Evolutionary conservation across 2,888 invertebrate species (phyloP), one percentile per base, ranked within the genome.

Genomic region (Phorcus lineatus): DNA sequence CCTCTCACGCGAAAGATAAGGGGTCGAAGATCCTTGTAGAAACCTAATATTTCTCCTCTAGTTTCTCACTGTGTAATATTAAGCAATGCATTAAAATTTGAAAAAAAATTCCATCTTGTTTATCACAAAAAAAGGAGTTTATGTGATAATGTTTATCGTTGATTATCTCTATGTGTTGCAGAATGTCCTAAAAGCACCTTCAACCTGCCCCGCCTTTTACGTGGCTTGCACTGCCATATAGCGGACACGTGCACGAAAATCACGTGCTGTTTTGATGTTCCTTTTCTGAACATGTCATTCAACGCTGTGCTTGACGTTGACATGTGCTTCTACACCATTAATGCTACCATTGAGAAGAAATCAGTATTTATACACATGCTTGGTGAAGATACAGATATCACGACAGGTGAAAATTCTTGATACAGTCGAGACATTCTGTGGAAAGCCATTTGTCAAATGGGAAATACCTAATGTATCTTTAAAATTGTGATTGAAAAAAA

Each of bases 131-230:
- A 36, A 36, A 4, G 36, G 36, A 7, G 36, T 4, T 4, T 36
- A 4, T 36, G 36, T 7, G 36, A 36, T 2, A 36, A 36, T 36
- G 7, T 4, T 36, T 36, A n/a, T 36, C 36, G 7, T 36, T 36
- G 4, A 36, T 36, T 36, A 4, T 36, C 36, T 47, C 13, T 70
- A 28, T 54, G 22, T 77, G 9, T 52, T 81, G 19, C 81, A 83
- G 83, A 81, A 9, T 83, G 83, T 28, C 67, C 74, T 6, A 62
- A n/a, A 3, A 31, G 77, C 17, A 79, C 53, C 22, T 13, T 28
- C n/a, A 67, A 78, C 17, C 79, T 84, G 28, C 84, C 83, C 13
- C 22, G 54, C 0, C 81, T 88, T 6, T 85, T 86, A 16, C 24
- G 67, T 4, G 78, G 80, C 11, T 28, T 62, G 24, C 28, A 62